phyloP scores from a whole-genome alignment of 2,888 invertebrate species.

The Drosophila putrida region DNA sequence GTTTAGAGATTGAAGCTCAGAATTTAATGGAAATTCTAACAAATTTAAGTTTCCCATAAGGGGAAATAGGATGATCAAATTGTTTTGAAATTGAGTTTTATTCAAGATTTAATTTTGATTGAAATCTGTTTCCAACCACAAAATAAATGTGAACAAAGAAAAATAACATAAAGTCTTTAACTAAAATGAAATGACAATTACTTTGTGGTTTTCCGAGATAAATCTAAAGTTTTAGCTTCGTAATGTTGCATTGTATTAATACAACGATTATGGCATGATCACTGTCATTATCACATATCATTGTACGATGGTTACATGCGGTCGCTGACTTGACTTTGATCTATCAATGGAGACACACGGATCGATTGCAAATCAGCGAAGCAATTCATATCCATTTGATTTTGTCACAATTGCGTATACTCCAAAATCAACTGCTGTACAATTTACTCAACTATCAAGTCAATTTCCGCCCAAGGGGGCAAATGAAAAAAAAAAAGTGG shows the following conservation, averaged over 20 bases:
- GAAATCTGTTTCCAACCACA: neutral
- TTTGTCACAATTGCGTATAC: slow-evolving; percentile 19
- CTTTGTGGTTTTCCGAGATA: slow-evolving; percentile 26
- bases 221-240: neutral
- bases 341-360: slow-evolving; percentile 19
- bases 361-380: slow-evolving; percentile 33
- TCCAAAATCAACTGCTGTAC: slow-evolving; percentile 29
- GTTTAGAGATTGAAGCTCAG: too few species aligned
- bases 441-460: slow-evolving; percentile 39
- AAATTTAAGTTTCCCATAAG: too few species aligned
- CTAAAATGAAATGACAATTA: slow-evolving; percentile 4
- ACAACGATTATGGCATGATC: slow-evolving; percentile 24
- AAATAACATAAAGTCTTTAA: neutral
- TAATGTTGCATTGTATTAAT: slow-evolving; percentile 11
- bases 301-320: slow-evolving; percentile 6
- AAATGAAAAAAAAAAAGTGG: neutral
- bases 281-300: slow-evolving; percentile 33
- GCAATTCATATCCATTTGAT: slow-evolving; percentile 23
- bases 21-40: too few species aligned
- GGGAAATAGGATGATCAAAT: too few species aligned
- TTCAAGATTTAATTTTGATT: neutral
- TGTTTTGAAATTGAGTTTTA: neutral
- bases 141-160: neutral
- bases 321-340: slow-evolving; percentile 42
- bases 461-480: slow-evolving; percentile 37